A percentile compares a stretch with the other conserved stretches of the same genome.
Evolutionary conservation across 1,140 invertebrate genomes (phyloP).

Genomic region (Pogonomyrmex barbatus): DNA sequence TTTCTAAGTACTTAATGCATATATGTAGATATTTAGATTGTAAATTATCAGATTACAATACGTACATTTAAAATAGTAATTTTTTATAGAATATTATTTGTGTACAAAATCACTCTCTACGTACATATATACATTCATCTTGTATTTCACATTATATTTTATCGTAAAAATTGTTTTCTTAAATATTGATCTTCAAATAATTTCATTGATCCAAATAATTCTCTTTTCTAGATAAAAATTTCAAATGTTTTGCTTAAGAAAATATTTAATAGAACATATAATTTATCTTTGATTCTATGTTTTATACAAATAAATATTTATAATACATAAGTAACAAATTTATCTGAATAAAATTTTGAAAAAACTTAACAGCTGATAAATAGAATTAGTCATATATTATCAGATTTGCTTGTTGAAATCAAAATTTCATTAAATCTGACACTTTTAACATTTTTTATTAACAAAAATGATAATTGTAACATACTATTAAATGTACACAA

Average conservation of each 20-base stretch:
- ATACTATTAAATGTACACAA: conserved; percentile 28
- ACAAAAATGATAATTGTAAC: conserved; percentile 44
- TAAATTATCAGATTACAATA: conserved; percentile 52
- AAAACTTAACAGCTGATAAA: conserved; percentile 15
- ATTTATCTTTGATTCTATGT: conserved; percentile 67
- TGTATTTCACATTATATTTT: conserved; percentile 15
- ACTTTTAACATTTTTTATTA: conserved; percentile 42
- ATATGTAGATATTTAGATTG: conserved; percentile 25
- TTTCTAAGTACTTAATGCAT: neutral
- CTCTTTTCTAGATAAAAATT: conserved; percentile 41
- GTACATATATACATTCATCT: conserved; percentile 28
- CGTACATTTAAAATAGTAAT: conserved; percentile 12
- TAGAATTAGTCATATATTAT: conserved; percentile 24
- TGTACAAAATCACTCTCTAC: conserved; percentile 49
- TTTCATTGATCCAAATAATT: conserved; percentile 36
- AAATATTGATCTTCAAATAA: conserved; percentile 2
- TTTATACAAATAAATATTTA: conserved; percentile 48
- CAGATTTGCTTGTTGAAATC: conserved; percentile 33
- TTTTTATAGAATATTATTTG: conserved; percentile 20
- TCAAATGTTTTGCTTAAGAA: conserved; percentile 32
- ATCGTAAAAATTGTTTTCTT: conserved; percentile 54
- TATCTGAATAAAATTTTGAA: conserved; percentile 18
- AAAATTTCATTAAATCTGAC: conserved; percentile 53
- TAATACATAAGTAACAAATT: conserved; percentile 44
- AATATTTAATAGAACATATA: conserved; percentile 58